Conservation (phyloP, 2,888 invertebrate species). For the Agrotis clavis region DNA sequence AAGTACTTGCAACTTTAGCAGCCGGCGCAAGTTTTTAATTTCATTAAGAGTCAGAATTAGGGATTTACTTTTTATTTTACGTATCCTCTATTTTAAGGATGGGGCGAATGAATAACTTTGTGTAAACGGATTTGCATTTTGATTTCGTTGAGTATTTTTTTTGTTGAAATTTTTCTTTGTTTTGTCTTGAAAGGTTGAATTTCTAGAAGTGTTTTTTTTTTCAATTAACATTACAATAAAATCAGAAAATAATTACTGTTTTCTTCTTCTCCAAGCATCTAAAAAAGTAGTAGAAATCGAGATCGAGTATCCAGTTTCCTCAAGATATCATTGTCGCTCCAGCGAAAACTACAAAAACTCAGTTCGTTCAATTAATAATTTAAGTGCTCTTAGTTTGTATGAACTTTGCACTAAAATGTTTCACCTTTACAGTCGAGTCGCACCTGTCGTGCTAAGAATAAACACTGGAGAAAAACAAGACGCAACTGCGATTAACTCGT, state of each 20-base stretch:
- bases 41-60: conserved; percentile 78
- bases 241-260: background rate
- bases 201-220: conserved; percentile 5
- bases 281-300: background rate
- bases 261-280: background rate
- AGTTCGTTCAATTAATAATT: conserved; percentile 46
- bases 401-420: conserved; percentile 66
- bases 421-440: conserved; percentile 67
- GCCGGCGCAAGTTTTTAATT: conserved; percentile 80
- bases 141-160: conserved; percentile 56
- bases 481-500: conserved; percentile 81
- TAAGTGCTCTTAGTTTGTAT: conserved; percentile 53
- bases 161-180: conserved; percentile 16
- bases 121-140: conserved; percentile 75
- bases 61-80: conserved; percentile 70
- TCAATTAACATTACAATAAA: background rate
- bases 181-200: conserved; percentile 6
- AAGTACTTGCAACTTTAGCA: conserved; percentile 73
- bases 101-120: conserved; percentile 75
- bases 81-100: conserved; percentile 72
- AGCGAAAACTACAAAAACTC: conserved; percentile 17
- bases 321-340: conserved; percentile 14
- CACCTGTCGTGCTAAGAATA: conserved; percentile 75
- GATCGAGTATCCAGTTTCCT: background rate
- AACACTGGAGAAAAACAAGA: conserved; percentile 74